Percentiles rank a stretch among this genome's conserved stretches.
phyloP scores from a whole-genome alignment of 2,797 vertebrate species.

The Centropyge bicolor region DNA sequence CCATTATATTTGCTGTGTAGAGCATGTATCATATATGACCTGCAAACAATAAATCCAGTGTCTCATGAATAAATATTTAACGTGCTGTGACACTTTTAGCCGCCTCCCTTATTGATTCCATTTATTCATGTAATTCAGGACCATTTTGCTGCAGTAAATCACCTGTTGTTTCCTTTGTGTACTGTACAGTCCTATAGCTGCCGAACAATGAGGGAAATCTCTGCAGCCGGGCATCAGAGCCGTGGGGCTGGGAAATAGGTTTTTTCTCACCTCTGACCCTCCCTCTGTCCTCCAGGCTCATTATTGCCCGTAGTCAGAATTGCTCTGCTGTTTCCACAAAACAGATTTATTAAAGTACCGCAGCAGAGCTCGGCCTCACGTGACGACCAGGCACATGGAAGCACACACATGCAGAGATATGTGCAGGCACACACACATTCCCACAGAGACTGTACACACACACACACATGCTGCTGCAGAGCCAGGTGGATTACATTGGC shows the following conservation, averaged over 20 bases:
- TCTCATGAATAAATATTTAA: conserved; percentile 1
- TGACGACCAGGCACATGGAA: background rate
- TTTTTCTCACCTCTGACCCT: conserved; percentile 33
- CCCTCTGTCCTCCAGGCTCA: background rate
- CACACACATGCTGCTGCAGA: background rate
- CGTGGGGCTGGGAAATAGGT: conserved; percentile 25
- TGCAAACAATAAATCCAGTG: background rate
- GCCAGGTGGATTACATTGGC: background rate
- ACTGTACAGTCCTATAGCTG: background rate
- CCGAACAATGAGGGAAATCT: conserved; percentile 30
- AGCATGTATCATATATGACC: background rate
- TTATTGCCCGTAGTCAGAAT: conserved; percentile 13
- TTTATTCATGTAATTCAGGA: conserved; percentile 24
- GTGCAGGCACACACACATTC: background rate
- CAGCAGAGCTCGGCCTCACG: background rate
- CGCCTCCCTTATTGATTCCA: background rate
- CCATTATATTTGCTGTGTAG: background rate
- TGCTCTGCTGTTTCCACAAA: conserved; percentile 2
- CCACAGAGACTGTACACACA: background rate
- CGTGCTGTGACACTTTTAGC: background rate
- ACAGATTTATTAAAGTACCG: conserved; percentile 5
- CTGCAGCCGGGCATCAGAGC: background rate
- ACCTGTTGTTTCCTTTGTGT: conserved; percentile 13
- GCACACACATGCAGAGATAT: conserved; percentile 3
- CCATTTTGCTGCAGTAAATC: conserved; percentile 30